Conservation (phyloP, 1,140 invertebrate genomes). For the Zelostemma sp. region DNA sequence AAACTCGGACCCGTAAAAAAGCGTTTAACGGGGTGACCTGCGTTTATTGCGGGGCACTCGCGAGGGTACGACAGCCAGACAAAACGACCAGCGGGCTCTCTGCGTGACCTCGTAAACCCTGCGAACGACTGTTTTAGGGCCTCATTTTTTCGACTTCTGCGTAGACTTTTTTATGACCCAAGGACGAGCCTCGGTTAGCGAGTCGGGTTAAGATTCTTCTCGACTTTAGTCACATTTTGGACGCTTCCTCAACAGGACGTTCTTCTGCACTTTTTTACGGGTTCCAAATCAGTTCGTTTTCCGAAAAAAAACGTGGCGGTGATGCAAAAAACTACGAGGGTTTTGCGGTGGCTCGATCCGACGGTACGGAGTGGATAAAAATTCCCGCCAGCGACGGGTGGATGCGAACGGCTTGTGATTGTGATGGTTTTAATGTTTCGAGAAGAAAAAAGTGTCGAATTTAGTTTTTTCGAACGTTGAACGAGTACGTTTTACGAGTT, state of each 20-base stretch:
- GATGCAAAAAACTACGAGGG: too few species aligned
- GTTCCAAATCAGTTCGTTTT: not conserved
- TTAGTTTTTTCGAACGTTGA: too few species aligned
- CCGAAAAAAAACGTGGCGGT: too few species aligned
- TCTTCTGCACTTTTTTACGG: slow-evolving; percentile 7
- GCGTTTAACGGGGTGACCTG: slow-evolving; percentile 61
- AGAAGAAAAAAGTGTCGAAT: too few species aligned
- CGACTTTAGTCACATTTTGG: slow-evolving; percentile 58
- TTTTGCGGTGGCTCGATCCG: too few species aligned
- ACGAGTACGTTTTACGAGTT: too few species aligned
- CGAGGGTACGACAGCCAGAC: slow-evolving; percentile 8
- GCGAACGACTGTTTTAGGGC: slow-evolving; percentile 57
- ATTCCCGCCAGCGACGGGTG: slow-evolving; percentile 20
- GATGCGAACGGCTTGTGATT: not conserved
- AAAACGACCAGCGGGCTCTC: slow-evolving; percentile 17
- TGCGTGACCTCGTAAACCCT: slow-evolving; percentile 57
- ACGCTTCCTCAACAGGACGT: slow-evolving; percentile 48
- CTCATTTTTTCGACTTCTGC: slow-evolving; percentile 46
- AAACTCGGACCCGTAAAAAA: slow-evolving; percentile 51
- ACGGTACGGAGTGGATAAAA: slow-evolving; percentile 17
- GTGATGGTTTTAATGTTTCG: too few species aligned
- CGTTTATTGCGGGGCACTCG: slow-evolving; percentile 52
- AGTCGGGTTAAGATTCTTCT: slow-evolving; percentile 59
- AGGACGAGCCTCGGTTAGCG: slow-evolving; percentile 56
- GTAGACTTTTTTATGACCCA: slow-evolving; percentile 43